Base-by-base conservation (phyloP, 2,888 invertebrate species). In the Stramonita haemastoma region DNA sequence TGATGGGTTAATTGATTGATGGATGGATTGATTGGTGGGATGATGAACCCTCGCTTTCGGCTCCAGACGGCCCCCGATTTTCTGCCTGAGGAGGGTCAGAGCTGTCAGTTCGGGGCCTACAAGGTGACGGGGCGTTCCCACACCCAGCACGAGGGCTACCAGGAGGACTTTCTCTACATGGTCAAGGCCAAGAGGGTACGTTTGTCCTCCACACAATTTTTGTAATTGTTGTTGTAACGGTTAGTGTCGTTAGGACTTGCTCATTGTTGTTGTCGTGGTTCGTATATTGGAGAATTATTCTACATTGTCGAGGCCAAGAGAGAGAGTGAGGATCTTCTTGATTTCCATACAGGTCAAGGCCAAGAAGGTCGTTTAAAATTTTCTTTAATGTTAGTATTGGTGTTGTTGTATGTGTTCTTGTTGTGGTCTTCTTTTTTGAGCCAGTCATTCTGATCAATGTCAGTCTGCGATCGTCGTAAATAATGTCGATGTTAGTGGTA, bases 71-170 rank as follows among this genome's bases (percentile, higher is more conserved):
- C 84, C 26, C 83, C 83, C 11, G 89, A 89, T 15, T 85, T 89
- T n/a, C 19, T 89, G 22, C 89, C 89, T 19, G 89, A 70, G 36
- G 89, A 89, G 26, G 89, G 89, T 8, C 70, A 89, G 73, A 85
- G 46, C n/a, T 73, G 32, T 22, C 73, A 70, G 85, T 89, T 32
- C 73, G 85, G 89, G 29, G 56, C 89, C 13, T 89, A 73, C 84
- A 89, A 89, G 26, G 84, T 89, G 46, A 83, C 89, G 56, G n/a
- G 57, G 34, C 36, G 57, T 1, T 56, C 83, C 34, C 57, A 56
- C 46, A 73, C 89, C 36, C 26, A 34, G 32, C 87, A 87, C 22
- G 85, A 89, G n/a, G 73, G 85, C 15, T 89, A 73, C 83, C n/a
- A 56, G 32, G 89, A 89, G 73, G 57, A 57, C 32, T 83, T 85